Conservation (phyloP, 1,140 invertebrate species). For the Tribolium madens region DNA sequence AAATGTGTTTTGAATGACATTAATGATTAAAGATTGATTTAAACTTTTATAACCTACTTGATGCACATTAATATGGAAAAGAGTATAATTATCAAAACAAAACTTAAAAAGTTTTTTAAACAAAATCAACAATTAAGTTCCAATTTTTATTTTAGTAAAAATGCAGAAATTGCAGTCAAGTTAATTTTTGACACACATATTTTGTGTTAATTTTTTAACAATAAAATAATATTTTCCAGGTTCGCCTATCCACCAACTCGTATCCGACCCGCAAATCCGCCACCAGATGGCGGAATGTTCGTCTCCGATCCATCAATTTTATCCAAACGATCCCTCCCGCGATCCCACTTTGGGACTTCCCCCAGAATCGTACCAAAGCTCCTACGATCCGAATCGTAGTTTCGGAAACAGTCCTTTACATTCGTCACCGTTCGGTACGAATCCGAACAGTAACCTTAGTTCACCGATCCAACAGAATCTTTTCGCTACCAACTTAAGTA, state of each 20-base stretch:
- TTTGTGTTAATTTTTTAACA: no score
- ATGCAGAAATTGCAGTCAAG: no score
- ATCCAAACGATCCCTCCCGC: slow-evolving; percentile 36
- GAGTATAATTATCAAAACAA: no score
- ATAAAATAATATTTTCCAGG: no score
- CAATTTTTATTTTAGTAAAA: no score
- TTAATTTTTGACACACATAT: no score
- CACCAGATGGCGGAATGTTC: slow-evolving; percentile 57
- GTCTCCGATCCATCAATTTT: slow-evolving; percentile 60
- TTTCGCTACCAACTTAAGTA: slow-evolving; percentile 55
- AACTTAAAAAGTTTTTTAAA: no score
- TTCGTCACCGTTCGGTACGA: slow-evolving; percentile 54
- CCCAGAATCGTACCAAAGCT: slow-evolving; percentile 50
- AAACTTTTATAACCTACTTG: no score
- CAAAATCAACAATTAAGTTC: no score
- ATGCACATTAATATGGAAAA: no score
- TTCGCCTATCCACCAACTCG: slow-evolving; percentile 76
- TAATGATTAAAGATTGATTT: no score
- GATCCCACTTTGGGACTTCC: slow-evolving; percentile 56
- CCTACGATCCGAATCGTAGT: slow-evolving; percentile 48
- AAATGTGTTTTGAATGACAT: no score
- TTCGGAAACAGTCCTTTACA: slow-evolving; percentile 57
- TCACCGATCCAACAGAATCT: slow-evolving; percentile 61
- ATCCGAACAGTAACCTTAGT: slow-evolving; percentile 54
- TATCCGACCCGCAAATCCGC: slow-evolving; percentile 52